Conservation (phyloP, 1,140 invertebrate species). For the Asbolus verrucosus region DNA sequence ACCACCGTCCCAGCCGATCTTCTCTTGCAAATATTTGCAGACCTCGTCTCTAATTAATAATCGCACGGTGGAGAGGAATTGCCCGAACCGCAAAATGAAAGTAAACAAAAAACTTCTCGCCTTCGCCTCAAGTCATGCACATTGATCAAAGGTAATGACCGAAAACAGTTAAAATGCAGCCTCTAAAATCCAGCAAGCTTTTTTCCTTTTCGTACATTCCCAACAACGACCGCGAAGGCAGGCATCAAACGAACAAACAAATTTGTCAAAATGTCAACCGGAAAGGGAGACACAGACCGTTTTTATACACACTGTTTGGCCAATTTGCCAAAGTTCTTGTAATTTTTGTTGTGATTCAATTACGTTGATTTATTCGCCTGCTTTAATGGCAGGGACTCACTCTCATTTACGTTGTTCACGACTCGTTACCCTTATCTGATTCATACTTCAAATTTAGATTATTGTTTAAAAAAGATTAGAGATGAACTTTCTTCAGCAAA, state of each 20-base stretch:
- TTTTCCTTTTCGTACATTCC: constrained; percentile 38
- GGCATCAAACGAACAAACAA: constrained; percentile 50
- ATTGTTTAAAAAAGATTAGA: constrained; percentile 5
- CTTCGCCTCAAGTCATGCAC: constrained; percentile 15
- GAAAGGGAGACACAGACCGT: constrained; percentile 48
- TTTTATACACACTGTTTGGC: constrained; percentile 42
- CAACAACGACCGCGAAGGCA: constrained; percentile 27
- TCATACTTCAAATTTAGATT: constrained; percentile 7
- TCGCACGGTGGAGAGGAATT: not conserved
- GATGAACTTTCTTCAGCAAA: too few relatives aligned
- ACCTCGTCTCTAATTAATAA: constrained; percentile 1
- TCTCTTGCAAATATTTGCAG: constrained; percentile 10
- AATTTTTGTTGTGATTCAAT: constrained; percentile 53
- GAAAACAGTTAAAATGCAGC: constrained; percentile 35
- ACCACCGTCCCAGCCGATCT: not conserved
- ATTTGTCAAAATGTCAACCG: constrained; percentile 53
- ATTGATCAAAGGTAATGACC: constrained; percentile 39
- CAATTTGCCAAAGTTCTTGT: constrained; percentile 49
- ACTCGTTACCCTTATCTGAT: constrained; percentile 41
- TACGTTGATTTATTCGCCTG: constrained; percentile 48
- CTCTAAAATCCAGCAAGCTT: constrained; percentile 4
- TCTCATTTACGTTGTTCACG: constrained; percentile 31
- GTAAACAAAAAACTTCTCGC: constrained; percentile 12
- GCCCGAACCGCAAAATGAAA: constrained; percentile 5
- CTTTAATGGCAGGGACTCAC: constrained; percentile 43